Evolutionary conservation across 1,140 invertebrate genomes (phyloP), one percentile per base, ranked within the genome.

Genomic region (Muscidifurax raptorellus): DNA sequence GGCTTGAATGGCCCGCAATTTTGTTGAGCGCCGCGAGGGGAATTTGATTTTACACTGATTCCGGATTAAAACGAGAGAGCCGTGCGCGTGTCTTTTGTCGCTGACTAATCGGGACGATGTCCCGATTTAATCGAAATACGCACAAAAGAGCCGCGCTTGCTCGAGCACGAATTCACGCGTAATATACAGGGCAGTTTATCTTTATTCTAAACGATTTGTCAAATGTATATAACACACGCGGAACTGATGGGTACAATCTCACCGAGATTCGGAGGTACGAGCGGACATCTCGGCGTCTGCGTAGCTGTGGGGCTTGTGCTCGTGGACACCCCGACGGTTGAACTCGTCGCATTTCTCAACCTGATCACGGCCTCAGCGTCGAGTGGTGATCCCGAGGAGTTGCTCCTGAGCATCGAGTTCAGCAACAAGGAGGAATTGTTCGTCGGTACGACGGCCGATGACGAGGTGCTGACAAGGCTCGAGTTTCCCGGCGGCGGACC

Each of bases 191-290:
- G 7, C 7, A 36, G 36, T 40, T 0, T 10, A 12, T 9, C 36
- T 40, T 40, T 10, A 40, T 10, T 40, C 36, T 40, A 40, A 40
- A 40, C 7, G 10, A 10, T 40, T 40, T 0, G 36, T 40, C 7
- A 10, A 40, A 40, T 40, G 10, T 5, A 6, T 32, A 32, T 2
- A 2, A 32, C 5, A 6, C 5, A 40, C 36, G 7, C 36, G 36
- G 10, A 40, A 40, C 7, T 40, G 0, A 40, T 40, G n/a, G n/a
- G 36, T 40, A 40, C 7, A 40, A 40, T 12, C 90, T 90, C 89
- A 94, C 93, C 91, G 79, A 94, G 90, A 90, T 93, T 93, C 36
- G 93, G 93, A 27, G 94, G 91, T 10, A 93, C 87, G 59, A 90
- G 88, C 7, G 93, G 93, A 82, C 94, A 94, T 64, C 72, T 87